Conservation (phyloP, 2,797 vertebrate species). For the Potorous gilbertii region DNA sequence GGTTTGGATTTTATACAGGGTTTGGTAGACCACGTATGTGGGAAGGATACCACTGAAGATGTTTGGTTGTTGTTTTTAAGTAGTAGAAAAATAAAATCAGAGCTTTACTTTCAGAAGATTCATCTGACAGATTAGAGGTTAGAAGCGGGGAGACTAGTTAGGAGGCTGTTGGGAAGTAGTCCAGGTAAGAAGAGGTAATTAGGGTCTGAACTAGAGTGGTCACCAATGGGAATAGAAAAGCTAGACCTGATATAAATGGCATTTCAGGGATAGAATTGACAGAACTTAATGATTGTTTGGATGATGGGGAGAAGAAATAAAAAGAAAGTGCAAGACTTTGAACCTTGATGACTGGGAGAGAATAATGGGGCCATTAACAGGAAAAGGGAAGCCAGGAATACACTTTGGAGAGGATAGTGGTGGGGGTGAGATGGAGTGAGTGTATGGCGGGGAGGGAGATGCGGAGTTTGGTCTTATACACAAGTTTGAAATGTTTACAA, state of each 20-base stretch:
- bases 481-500: not conserved
- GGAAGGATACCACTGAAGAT: not conserved
- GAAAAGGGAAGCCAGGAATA: not conserved
- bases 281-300: not conserved
- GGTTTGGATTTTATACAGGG: not conserved
- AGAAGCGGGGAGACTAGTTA: not conserved
- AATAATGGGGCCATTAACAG: not conserved
- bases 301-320: constrained; percentile 3
- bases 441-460: not conserved
- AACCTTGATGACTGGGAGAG: not conserved
- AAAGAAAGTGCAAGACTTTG: not conserved
- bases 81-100: not conserved
- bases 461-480: not conserved
- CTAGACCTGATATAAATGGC: not conserved
- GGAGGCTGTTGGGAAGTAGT: not conserved
- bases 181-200: not conserved
- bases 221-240: not conserved
- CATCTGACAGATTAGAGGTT: not conserved
- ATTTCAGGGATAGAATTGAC: not conserved
- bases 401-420: not conserved
- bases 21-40: not conserved
- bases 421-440: not conserved
- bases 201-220: not conserved
- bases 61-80: not conserved
- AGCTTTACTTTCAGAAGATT: not conserved